A percentile compares a stretch with the other conserved stretches of the same genome.
Conservation (phyloP, 2,113 vertebrate species). For the Electrona antarctica region DNA sequence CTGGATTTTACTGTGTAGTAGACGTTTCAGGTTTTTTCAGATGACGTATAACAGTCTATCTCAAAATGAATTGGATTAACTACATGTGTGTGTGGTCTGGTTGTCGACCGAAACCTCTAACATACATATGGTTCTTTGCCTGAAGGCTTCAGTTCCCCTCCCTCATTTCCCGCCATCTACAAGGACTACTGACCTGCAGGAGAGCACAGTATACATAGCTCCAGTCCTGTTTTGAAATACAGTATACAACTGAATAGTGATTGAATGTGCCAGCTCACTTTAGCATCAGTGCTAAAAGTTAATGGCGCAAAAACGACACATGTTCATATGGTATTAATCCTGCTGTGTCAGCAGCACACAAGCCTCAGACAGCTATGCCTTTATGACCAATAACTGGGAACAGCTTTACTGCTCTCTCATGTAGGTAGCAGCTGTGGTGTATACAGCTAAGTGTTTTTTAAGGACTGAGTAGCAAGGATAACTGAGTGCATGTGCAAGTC, state of each 20-base stretch:
- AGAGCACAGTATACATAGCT: neutral
- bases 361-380: conserved; percentile 21
- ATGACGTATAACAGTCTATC: neutral
- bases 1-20: neutral
- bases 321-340: conserved; percentile 36
- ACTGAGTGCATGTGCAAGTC: conserved; percentile 1
- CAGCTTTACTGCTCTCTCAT: conserved; percentile 27
- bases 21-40: neutral
- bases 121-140: conserved; percentile 1
- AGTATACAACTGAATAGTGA: neutral
- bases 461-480: conserved; percentile 49
- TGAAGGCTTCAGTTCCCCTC: conserved; percentile 29
- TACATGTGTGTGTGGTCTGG: neutral
- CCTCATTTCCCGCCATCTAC: neutral
- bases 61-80: neutral
- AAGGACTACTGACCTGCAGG: neutral
- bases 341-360: conserved; percentile 46
- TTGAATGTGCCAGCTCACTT: conserved; percentile 1
- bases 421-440: conserved; percentile 39
- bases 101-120: conserved; percentile 2
- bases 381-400: conserved; percentile 54
- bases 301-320: conserved; percentile 16
- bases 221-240: conserved; percentile 3
- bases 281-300: conserved; percentile 10
- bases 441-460: conserved; percentile 39